Conservation (phyloP, 2,888 invertebrate species). For the Frankliniella fusca region DNA sequence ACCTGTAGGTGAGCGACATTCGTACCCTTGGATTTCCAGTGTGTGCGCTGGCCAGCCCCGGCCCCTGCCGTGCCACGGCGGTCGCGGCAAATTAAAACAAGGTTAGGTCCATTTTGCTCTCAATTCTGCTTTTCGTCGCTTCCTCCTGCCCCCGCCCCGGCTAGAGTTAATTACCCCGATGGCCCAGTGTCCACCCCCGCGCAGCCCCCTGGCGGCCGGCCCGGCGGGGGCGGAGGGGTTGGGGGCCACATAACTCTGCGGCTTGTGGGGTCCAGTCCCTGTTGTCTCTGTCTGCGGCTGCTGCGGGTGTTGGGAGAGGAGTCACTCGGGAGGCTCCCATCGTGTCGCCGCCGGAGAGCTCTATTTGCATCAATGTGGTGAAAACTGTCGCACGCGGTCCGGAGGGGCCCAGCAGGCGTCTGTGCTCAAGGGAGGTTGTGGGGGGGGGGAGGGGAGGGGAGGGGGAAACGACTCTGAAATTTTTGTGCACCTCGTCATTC, state of each 20-base stretch:
- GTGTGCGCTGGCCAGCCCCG: too few species aligned
- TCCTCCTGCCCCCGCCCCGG: neutral
- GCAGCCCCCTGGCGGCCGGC: neutral
- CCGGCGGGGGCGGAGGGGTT: neutral
- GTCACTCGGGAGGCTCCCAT: too few species aligned
- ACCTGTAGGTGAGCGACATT: too few species aligned
- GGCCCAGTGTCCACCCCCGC: neutral
- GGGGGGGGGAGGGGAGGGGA: too few species aligned
- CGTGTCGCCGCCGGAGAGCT: too few species aligned
- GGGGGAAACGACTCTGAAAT: too few species aligned
- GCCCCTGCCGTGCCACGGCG: neutral
- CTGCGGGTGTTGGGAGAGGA: neutral
- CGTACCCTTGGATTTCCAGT: too few species aligned
- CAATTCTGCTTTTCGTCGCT: neutral
- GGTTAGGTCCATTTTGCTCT: neutral
- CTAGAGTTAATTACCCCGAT: neutral
- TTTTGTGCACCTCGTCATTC: too few species aligned
- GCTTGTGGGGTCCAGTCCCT: neutral
- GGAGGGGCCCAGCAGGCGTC: too few species aligned
- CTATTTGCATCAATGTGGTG: too few species aligned
- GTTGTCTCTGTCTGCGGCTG: neutral
- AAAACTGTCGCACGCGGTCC: too few species aligned
- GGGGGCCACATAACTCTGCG: neutral
- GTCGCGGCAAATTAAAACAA: neutral
- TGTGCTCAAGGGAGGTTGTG: too few species aligned